Conservation (phyloP, 2,113 vertebrate species). For the Mustelus asterias region DNA sequence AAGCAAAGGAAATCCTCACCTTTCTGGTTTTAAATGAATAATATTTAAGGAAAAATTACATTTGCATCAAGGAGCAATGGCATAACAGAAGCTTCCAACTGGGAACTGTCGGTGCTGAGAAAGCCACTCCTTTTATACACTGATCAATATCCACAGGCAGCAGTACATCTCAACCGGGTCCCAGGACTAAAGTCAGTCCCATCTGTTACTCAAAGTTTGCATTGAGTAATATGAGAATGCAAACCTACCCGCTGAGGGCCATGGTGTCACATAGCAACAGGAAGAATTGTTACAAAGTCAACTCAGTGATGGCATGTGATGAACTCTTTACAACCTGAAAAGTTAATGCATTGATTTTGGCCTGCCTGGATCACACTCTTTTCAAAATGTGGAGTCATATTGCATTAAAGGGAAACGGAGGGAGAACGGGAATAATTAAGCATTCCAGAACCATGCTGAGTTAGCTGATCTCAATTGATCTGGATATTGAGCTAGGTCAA, state of each 20-base stretch:
- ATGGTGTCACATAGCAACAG: background rate
- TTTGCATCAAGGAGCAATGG: background rate
- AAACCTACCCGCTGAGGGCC: too few relatives aligned
- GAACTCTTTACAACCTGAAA: background rate
- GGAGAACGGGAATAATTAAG: background rate
- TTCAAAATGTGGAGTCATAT: background rate
- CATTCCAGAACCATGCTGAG: background rate
- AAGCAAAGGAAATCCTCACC: background rate
- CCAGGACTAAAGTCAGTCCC: background rate
- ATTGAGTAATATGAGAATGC: background rate
- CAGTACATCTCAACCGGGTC: background rate
- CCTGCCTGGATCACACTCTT: background rate
- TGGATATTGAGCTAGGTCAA: background rate
- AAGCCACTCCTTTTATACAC: background rate
- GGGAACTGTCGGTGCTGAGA: background rate
- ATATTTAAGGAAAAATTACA: background rate
- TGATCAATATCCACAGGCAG: background rate
- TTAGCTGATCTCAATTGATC: background rate
- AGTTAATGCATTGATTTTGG: background rate
- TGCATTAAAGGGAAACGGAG: background rate
- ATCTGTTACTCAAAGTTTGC: background rate
- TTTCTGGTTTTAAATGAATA: background rate
- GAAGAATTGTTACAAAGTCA: background rate
- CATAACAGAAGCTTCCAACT: background rate
- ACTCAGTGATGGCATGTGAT: background rate